Conservation (phyloP, 1,140 invertebrate species). For the Scaptodrosophila lebanonensis region DNA sequence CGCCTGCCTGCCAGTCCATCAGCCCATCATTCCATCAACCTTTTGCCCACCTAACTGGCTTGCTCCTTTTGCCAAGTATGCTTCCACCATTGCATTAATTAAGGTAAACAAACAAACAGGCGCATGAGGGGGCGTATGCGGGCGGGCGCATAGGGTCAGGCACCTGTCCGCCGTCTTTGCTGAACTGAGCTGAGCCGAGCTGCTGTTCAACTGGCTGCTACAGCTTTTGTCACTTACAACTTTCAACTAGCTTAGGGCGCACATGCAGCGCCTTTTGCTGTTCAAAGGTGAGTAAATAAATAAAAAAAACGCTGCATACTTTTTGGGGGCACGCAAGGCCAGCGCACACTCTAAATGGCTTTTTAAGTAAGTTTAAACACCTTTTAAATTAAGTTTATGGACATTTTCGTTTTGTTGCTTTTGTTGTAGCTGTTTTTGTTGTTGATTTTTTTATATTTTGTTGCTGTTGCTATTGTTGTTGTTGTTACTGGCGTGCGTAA, state of each 20-base stretch:
- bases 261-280: too few species aligned
- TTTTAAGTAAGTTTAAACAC: constrained; percentile 51
- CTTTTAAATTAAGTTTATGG: constrained; percentile 38
- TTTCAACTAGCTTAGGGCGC: too few species aligned
- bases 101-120: constrained; percentile 65
- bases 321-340: constrained; percentile 19
- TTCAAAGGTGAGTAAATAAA: too few species aligned
- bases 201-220: neutral
- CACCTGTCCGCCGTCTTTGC: constrained; percentile 1
- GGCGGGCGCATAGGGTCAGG: neutral
- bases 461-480: too few species aligned
- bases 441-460: too few species aligned
- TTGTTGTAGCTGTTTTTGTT: too few species aligned
- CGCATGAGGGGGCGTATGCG: constrained; percentile 1
- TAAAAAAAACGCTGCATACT: neutral
- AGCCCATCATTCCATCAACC: neutral
- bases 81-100: constrained; percentile 69
- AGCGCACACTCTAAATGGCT: constrained; percentile 28
- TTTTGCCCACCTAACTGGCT: neutral
- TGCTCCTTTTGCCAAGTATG: constrained; percentile 22
- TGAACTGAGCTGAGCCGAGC: too few species aligned
- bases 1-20: neutral
- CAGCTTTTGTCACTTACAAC: too few species aligned
- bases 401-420: too few species aligned
- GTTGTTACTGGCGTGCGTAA: too few species aligned